A percentile compares a stretch with the other conserved stretches of the same genome.
These are phyloP conservation scores for Prunella strophiata DNA, from an alignment of 2,797 vertebrate genomes.

Conservation along the genomic window DNA sequence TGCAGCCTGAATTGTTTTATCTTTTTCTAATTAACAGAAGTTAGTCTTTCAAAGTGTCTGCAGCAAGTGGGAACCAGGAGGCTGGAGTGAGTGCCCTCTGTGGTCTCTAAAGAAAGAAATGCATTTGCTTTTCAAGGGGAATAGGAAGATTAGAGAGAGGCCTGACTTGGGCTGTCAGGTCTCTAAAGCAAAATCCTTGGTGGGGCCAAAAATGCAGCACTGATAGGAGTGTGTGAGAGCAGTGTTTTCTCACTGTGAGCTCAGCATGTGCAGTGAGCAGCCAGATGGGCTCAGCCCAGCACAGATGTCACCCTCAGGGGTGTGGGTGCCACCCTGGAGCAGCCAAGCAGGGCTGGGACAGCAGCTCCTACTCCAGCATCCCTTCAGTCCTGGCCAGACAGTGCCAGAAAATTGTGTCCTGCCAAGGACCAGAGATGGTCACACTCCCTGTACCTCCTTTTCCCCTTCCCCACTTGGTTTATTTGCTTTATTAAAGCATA, in stretches of 20 bases:
- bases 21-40: slow-evolving; percentile 34
- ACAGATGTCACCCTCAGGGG: not conserved
- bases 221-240: not conserved
- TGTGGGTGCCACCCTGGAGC: not conserved
- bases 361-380: not conserved
- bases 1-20: not conserved
- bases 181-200: not conserved
- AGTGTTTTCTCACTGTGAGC: not conserved
- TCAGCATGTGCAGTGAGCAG: not conserved
- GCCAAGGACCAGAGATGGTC: not conserved
- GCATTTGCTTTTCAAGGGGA: not conserved
- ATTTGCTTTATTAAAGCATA: not conserved
- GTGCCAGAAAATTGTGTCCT: not conserved
- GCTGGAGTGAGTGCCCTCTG: not conserved
- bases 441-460: accelerated
- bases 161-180: not conserved
- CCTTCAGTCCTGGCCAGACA: not conserved
- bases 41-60: slow-evolving; percentile 25
- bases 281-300: not conserved
- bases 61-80: not conserved
- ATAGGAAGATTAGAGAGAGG: not conserved
- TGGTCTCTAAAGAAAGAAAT: not conserved
- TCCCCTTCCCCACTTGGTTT: not conserved
- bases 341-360: not conserved
- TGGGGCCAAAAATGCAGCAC: not conserved